Conservation (phyloP, 1,140 invertebrate genomes). For the silkworm (Bombyx mori) region DNA sequence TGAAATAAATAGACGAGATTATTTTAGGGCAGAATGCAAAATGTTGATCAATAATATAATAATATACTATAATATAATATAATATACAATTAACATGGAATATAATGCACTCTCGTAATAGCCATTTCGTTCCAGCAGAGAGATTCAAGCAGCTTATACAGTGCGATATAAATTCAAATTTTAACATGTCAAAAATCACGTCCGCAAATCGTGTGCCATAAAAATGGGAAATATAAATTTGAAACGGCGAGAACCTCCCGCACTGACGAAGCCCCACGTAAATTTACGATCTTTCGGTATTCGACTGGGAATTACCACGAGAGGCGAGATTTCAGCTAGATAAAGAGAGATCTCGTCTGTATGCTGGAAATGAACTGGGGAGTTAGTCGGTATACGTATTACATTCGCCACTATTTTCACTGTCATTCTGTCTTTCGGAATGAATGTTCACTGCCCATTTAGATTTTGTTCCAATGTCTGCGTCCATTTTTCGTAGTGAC, state of each 20-base stretch:
- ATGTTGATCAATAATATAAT: no score
- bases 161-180: constrained; percentile 40
- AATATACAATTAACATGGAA: no score
- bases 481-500: neutral
- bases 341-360: constrained; percentile 24
- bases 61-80: no score
- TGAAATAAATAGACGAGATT: no score
- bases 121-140: no score
- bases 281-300: constrained; percentile 60
- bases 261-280: constrained; percentile 39
- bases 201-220: constrained; percentile 51
- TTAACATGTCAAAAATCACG: constrained; percentile 59
- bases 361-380: constrained; percentile 28
- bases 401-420: constrained; percentile 11
- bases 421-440: constrained; percentile 11
- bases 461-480: constrained; percentile 14
- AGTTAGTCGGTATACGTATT: constrained; percentile 14
- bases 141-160: no score
- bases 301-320: constrained; percentile 49
- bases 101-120: no score
- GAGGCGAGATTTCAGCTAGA: constrained; percentile 39
- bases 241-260: constrained; percentile 35
- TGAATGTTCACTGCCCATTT: constrained; percentile 18
- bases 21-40: no score
- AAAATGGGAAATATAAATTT: constrained; percentile 51